Evolutionary conservation across 2,888 invertebrate genomes (phyloP), one percentile per base, ranked within the genome.

Genomic region (Agonum fuliginosum): DNA sequence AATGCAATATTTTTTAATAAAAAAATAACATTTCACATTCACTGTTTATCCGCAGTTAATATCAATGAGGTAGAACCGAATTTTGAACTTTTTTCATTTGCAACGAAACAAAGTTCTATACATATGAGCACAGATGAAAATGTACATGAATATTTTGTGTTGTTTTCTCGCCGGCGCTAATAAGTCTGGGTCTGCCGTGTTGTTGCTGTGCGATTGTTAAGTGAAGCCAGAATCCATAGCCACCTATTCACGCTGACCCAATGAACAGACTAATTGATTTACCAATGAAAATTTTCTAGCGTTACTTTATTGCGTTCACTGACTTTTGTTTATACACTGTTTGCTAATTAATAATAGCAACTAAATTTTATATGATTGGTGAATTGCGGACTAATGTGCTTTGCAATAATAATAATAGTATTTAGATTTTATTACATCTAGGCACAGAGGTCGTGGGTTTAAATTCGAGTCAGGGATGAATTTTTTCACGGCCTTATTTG

Each of bases 181-280:
- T 17, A 1, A 48, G 48, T 3, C n/a, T n/a, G n/a, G n/a, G n/a
- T n/a, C n/a, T n/a, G n/a, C n/a, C n/a, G n/a, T n/a, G n/a, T n/a
- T n/a, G 48, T 48, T 0, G 48, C 4, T 20, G 48, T 48, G 48
- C 17, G 48, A 48, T 6, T 48, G 20, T 48, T 17, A 48, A 48
- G 17, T 48, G 48, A 12, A 1, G 48, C 48, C 17, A 48, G 0
- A 1, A 20, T 48, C 1, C 48, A 48, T 48, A 10, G 14, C 8
- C 48, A 17, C 48, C 48, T 48, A 48, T 48, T 20, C 6, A 17
- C 48, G 2, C 4, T 20, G 14, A 48, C 12, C 48, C 48, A 48
- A 19, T 48, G 1, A 48, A 48, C 48, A 48, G 48, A 12, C 17
- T 17, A 48, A 48, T 48, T 48, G 48, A 48, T 48, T 48, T 48